Conservation (phyloP, 2,797 vertebrate species). For the Danio jaintianensis region DNA sequence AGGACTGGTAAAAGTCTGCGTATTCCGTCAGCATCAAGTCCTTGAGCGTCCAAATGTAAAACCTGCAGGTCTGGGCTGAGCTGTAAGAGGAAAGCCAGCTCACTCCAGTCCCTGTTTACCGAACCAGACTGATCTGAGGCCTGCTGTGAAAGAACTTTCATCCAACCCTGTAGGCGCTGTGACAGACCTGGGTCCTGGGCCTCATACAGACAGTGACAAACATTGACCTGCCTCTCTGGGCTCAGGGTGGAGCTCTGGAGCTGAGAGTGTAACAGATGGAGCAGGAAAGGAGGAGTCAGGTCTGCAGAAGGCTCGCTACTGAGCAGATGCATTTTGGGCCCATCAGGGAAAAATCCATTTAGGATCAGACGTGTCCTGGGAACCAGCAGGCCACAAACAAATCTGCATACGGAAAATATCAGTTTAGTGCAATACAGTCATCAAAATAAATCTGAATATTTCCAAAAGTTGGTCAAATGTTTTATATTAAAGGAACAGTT, state of each 20-base stretch:
- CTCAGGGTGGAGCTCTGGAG: constrained; percentile 53
- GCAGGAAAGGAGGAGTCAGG: constrained; percentile 48
- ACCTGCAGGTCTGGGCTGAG: constrained; percentile 61
- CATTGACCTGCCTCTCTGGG: constrained; percentile 64
- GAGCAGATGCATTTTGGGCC: constrained; percentile 29
- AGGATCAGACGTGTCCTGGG: constrained; percentile 64
- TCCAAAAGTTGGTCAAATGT: neutral
- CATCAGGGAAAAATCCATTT: constrained; percentile 60
- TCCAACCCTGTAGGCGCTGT: constrained; percentile 56
- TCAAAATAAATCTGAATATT: neutral
- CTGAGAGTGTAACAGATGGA: constrained; percentile 62
- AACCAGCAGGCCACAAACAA: constrained; percentile 66
- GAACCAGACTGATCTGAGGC: constrained; percentile 12
- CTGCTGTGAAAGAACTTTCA: constrained; percentile 57
- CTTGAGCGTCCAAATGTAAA: constrained; percentile 62
- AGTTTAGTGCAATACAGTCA: neutral
- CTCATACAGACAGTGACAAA: constrained; percentile 69
- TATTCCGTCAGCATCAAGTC: constrained; percentile 56
- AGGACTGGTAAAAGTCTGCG: constrained; percentile 62
- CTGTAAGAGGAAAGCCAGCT: constrained; percentile 67
- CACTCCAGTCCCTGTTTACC: constrained; percentile 62
- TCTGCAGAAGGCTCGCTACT: constrained; percentile 17
- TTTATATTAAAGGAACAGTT: no score
- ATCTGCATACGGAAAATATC: constrained; percentile 45
- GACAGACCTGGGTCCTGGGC: constrained; percentile 62